Base-by-base conservation (phyloP, 1,140 invertebrate genomes). In the Drosophila leontia region DNA sequence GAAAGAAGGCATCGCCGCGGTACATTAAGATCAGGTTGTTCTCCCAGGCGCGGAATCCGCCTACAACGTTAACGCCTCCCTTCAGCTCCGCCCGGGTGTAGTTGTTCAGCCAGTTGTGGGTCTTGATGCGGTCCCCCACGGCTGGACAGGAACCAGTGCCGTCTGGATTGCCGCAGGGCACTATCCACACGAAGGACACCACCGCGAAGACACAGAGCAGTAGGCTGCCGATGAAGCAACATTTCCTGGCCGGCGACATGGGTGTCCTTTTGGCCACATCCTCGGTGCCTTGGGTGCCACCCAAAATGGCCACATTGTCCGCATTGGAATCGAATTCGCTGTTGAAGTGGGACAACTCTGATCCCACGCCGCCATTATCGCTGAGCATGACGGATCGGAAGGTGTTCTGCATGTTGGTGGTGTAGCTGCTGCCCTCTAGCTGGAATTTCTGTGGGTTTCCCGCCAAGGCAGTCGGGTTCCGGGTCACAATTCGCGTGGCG, bases 11-110 rank as follows among this genome's bases (percentile, higher is more conserved):
- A 88, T 95, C 95, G 5, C 95, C 95, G 75, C 95, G 93, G 79
- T 96, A 95, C 29, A 97, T 94, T 68, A 96, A 95, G 76, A 96
- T 95, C 8, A 97, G 91, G 93, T 96, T 96, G 56, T 93, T 95
- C 75, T 93, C 95, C 86, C 94, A 94, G 67, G 93, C 94, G 69
- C 94, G 93, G 60, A 93, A 86, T 3, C 95, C 95, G 15, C 94
- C 93, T 7, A 96, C 95, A 1, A 96, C 94, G 82, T 95, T 95
- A 9, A 97, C 95, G 37, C 94, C 94, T 12, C 96, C 96, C 59
- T 95, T 95, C 5, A 97, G 87, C 92, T 97, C 96, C 69, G 96
- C 94, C 77, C 95, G 95, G 60, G 95, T 94, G 62, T 96, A 95
- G 58, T 95, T 95, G 72, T 95, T 94, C 64, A 96, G 95, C 96